phyloP scores from a whole-genome alignment of 2,888 invertebrate species.

The Lampropteryx suffumata region DNA sequence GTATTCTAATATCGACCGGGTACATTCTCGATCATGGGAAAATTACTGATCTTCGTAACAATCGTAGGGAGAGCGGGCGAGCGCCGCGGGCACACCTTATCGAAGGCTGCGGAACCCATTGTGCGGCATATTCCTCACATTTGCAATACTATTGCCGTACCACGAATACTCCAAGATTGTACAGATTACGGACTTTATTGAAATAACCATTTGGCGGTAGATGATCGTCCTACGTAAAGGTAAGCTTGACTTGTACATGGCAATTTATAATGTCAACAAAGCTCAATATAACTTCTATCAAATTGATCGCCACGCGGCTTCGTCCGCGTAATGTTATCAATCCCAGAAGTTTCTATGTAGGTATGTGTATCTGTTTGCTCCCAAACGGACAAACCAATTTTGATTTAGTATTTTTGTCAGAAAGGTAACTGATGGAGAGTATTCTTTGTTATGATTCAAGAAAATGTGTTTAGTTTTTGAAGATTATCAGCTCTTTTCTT shows the following conservation, averaged over 20 bases:
- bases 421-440: no score
- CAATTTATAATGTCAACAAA: slow-evolving; percentile 1
- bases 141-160: slow-evolving; percentile 26
- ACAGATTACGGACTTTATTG: slow-evolving; percentile 23
- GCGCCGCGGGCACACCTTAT: slow-evolving; percentile 34
- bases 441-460: no score
- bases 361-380: no score
- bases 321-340: no score
- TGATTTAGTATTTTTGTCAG: no score
- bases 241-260: slow-evolving; percentile 1
- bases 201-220: slow-evolving; percentile 32
- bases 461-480: no score
- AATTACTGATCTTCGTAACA: slow-evolving; percentile 58
- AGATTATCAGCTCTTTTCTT: no score
- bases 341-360: no score
- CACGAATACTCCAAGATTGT: slow-evolving; percentile 28
- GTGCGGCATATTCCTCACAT: slow-evolving; percentile 52
- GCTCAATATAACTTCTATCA: no score
- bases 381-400: no score
- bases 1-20: slow-evolving; percentile 53
- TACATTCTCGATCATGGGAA: slow-evolving; percentile 69
- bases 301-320: no score
- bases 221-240: slow-evolving; percentile 11
- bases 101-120: slow-evolving; percentile 24
- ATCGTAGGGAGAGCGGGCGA: slow-evolving; percentile 45